These are phyloP conservation scores for Phasia obesa DNA, from an alignment of 2,888 invertebrate genomes.

Conservation along the genomic window DNA sequence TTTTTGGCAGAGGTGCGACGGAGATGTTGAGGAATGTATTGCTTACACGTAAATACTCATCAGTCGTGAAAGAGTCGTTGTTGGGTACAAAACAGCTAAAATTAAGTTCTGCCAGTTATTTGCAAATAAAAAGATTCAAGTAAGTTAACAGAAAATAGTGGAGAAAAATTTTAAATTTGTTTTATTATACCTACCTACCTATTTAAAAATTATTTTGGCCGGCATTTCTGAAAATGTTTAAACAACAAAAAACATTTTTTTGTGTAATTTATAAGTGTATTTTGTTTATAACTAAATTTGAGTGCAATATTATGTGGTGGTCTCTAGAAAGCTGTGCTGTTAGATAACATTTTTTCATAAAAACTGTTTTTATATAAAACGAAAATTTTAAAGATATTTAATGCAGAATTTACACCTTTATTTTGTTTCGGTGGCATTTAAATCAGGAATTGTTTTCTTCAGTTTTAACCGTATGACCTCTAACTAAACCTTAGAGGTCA, in stretches of 20 bases:
- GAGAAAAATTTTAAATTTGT: slow-evolving; percentile 1
- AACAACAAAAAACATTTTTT: not conserved
- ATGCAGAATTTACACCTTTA: not conserved
- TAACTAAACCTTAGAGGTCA: slow-evolving; percentile 77
- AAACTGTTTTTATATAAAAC: not conserved
- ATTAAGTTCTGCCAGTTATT: slow-evolving; percentile 61
- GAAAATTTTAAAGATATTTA: not conserved
- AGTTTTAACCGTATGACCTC: slow-evolving; percentile 75
- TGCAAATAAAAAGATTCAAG: slow-evolving; percentile 72
- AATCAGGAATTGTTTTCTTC: not conserved
- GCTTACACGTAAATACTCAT: slow-evolving; percentile 65
- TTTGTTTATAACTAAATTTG: not conserved
- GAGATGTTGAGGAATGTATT: slow-evolving; percentile 56
- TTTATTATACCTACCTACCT: too few relatives aligned
- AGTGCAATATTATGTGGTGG: not conserved
- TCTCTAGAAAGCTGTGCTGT: not conserved
- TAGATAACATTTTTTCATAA: slow-evolving; percentile 42
- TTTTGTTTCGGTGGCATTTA: not conserved
- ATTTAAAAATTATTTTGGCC: slow-evolving; percentile 22
- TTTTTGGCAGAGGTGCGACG: slow-evolving; percentile 24
- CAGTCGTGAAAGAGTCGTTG: slow-evolving; percentile 72
- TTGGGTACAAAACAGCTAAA: slow-evolving; percentile 66
- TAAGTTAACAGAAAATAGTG: slow-evolving; percentile 67
- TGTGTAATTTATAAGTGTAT: not conserved
- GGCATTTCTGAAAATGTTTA: slow-evolving; percentile 14